Evolutionary conservation across 2,888 invertebrate genomes (phyloP), one percentile per base, ranked within the genome.

Genomic region (Melipona beecheii): DNA sequence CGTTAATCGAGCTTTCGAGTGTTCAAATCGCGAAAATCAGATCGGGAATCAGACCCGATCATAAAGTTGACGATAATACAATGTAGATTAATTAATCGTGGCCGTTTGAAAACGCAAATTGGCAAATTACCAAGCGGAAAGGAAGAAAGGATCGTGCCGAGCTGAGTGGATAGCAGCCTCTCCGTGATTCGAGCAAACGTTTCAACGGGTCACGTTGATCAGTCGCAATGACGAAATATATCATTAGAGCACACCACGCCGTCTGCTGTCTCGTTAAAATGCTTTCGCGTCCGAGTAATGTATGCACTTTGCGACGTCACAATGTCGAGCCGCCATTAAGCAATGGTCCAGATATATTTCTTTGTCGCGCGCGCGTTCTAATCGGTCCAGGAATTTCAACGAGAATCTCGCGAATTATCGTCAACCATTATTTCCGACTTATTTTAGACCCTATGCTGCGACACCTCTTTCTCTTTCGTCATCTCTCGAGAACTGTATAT

Each of bases 261-360:
- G 43, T n/a, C 52, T 17, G 66, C 69, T 56, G 66, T 75, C 72
- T 72, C 78, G 72, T 81, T 81, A 78, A 78, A 77, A 68, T 72
- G 68, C 72, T 81, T 81, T 62, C 49, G 54, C 52, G 68, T 31
- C 49, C 49, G 27, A 65, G 15, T 65, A 76, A 77, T 43, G 54
- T 36, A 60, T 50, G 50, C 77, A 65, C 31, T 49, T 70, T 24
- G n/a, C 31, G 17, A 36, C 31, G 24, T 50, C 76, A 43, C 65
- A 80, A 52, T 71, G 71, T 66, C n/a, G 15, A 36, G 43, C 21
- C 24, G 31, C 50, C 70, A 66, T 72, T 77, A 71, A 76, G 73
- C 65, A 74, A 74, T 52, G 50, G 36, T 43, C 58, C n/a, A 66
- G 50, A 60, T 75, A 60, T 75, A 54, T 52, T 74, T 75, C 66